Percentiles rank a stretch among this genome's conserved stretches.
These are phyloP conservation scores for Dryas iulia DNA, from an alignment of 1,140 invertebrate species.

Conservation along the genomic window DNA sequence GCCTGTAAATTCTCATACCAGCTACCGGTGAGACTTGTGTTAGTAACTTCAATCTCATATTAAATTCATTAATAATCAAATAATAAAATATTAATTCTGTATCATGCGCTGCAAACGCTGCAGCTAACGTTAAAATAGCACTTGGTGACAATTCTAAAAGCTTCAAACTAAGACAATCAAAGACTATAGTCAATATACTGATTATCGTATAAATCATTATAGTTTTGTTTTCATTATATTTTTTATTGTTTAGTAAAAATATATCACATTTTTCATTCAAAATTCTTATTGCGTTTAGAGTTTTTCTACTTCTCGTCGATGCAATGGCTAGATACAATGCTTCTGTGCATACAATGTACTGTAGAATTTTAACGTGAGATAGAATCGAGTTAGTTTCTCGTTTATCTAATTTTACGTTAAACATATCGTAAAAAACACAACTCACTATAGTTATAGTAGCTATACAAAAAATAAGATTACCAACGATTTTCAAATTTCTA, in stretches of 20 bases:
- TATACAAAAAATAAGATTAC: slow-evolving; percentile 31
- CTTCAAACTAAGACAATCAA: slow-evolving; percentile 37
- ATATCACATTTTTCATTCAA: slow-evolving; percentile 44
- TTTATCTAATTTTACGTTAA: not conserved
- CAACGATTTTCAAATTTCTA: slow-evolving; percentile 26
- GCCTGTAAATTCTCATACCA: slow-evolving; percentile 43
- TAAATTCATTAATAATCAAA: slow-evolving; percentile 43
- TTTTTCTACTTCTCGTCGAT: slow-evolving; percentile 17
- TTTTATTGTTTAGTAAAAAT: slow-evolving; percentile 8
- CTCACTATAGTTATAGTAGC: not conserved
- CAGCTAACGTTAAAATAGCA: slow-evolving; percentile 30
- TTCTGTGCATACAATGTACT: slow-evolving; percentile 32
- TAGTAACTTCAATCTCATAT: slow-evolving; percentile 39
- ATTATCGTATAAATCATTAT: not conserved
- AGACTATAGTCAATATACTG: slow-evolving; percentile 26
- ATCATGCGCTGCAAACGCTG: slow-evolving; percentile 46
- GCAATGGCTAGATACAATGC: slow-evolving; percentile 20
- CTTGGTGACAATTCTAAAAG: slow-evolving; percentile 22
- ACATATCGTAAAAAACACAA: slow-evolving; percentile 8
- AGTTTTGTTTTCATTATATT: not conserved
- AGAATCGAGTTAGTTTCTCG: not conserved
- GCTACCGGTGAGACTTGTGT: slow-evolving; percentile 14
- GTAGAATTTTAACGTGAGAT: slow-evolving; percentile 17
- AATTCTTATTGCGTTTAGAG: slow-evolving; percentile 32
- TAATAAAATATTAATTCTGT: slow-evolving; percentile 45